Percentiles rank a stretch among this genome's conserved stretches.
These are phyloP conservation scores for Gandaritis pyraliata DNA, from an alignment of 2,888 invertebrate genomes.

Conservation along the genomic window DNA sequence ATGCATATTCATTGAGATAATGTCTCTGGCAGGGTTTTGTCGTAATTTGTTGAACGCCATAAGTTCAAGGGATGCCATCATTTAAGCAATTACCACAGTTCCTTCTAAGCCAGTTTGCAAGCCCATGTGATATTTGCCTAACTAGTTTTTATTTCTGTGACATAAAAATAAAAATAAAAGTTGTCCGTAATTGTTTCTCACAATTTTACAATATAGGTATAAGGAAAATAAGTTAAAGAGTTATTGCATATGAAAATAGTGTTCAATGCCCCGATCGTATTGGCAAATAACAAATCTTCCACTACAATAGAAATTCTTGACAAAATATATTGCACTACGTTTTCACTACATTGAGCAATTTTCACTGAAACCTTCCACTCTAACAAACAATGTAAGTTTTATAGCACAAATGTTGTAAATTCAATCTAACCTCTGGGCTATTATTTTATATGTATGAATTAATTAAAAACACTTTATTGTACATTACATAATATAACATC, in stretches of 20 bases:
- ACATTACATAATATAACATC: no score
- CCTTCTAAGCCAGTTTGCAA: not conserved
- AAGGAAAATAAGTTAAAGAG: no score
- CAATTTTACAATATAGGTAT: no score
- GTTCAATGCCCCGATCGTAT: constrained; percentile 26
- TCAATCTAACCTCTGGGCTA: constrained; percentile 22
- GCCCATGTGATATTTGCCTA: no score
- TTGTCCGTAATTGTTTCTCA: no score
- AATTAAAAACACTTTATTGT: no score
- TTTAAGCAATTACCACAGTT: not conserved
- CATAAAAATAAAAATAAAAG: no score
- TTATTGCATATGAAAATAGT: no score
- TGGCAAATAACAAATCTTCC: constrained; percentile 53
- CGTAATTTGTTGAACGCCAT: constrained; percentile 50
- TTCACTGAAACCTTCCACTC: constrained; percentile 23
- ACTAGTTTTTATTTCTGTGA: no score
- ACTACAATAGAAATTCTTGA: constrained; percentile 51
- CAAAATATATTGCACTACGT: constrained; percentile 49
- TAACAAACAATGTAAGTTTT: no score
- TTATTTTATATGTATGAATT: constrained; percentile 25
- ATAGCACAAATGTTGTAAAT: not conserved
- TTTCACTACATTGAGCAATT: constrained; percentile 40
- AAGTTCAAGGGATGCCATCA: constrained; percentile 35
- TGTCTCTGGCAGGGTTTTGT: constrained; percentile 42
- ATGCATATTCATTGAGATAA: constrained; percentile 61